phyloP scores from a whole-genome alignment of 2,888 invertebrate genomes.

The Myopa tessellatipennis region DNA sequence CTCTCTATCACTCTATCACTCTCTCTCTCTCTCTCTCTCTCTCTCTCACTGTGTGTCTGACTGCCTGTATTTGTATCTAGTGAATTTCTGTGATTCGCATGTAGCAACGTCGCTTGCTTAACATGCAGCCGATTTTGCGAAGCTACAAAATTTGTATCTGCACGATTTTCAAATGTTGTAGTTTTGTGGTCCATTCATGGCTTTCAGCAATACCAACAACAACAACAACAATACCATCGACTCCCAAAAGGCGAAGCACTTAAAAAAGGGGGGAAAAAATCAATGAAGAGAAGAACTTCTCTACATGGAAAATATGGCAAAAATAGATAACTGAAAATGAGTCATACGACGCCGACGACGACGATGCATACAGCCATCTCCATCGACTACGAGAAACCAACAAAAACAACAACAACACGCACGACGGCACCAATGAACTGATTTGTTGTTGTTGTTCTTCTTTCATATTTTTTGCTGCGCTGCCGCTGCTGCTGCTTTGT shows the following conservation, averaged over 20 bases:
- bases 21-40: no score
- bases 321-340: constrained; percentile 8
- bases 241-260: background rate
- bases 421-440: background rate
- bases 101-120: no score
- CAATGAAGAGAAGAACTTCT: background rate
- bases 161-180: no score
- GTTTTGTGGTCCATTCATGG: no score
- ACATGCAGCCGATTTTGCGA: no score
- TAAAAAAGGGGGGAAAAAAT: background rate
- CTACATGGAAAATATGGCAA: background rate
- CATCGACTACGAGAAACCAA: no score
- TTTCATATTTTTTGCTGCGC: background rate
- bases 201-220: background rate
- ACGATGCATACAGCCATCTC: background rate
- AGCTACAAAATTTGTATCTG: no score
- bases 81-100: no score
- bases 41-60: no score
- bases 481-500: background rate
- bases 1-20: no score
- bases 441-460: background rate
- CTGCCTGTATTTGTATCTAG: no score
- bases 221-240: background rate
- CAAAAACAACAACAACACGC: background rate
- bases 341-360: background rate